Conservation (phyloP, 1,140 invertebrate species). For the Temnothorax nylanderi region DNA sequence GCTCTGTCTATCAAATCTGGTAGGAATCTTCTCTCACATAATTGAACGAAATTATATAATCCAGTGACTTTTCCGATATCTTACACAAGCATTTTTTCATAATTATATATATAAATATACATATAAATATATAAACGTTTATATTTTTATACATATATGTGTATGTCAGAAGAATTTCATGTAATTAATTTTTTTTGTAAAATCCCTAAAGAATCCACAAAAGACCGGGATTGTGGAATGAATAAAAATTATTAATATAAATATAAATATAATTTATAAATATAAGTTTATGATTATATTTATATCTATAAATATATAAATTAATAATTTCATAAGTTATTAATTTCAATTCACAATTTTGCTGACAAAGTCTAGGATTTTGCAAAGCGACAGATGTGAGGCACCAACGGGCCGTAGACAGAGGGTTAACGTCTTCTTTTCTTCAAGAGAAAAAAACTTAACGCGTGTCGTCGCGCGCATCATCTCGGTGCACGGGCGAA, state of each 20-base stretch:
- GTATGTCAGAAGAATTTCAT: too few relatives aligned
- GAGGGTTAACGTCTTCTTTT: neutral
- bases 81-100: neutral
- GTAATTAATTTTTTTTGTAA: too few relatives aligned
- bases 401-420: neutral
- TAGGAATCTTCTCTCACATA: neutral
- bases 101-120: neutral
- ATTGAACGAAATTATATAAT: neutral
- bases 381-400: neutral
- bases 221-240: too few relatives aligned
- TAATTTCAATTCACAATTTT: too few relatives aligned
- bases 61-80: neutral
- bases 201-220: too few relatives aligned
- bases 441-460: conserved; percentile 1
- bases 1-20: neutral
- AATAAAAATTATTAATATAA: too few relatives aligned
- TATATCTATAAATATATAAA: too few relatives aligned
- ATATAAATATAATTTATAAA: too few relatives aligned
- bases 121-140: neutral
- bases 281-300: too few relatives aligned
- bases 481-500: conserved; percentile 49
- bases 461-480: conserved; percentile 25
- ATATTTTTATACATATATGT: neutral
- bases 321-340: too few relatives aligned
- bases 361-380: too few relatives aligned